These are phyloP conservation scores for Ypsolopha sequella DNA, from an alignment of 2,888 invertebrate genomes.

Conservation along the genomic window DNA sequence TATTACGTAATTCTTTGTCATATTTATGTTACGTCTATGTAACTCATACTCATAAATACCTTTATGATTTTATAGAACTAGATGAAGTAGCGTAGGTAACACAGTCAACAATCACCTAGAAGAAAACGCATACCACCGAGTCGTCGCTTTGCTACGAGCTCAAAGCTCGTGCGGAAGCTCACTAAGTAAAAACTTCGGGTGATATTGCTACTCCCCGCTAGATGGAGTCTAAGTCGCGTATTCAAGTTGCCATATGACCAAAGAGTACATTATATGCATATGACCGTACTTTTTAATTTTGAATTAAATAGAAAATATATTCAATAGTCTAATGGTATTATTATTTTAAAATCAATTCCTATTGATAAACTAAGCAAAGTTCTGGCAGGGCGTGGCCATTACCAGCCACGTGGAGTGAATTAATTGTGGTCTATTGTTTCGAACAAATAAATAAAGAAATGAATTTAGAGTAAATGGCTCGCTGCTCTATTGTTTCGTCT, in stretches of 20 bases:
- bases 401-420: neutral
- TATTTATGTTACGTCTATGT: no score
- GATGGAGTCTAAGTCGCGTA: conserved; percentile 25
- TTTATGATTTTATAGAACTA: no score
- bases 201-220: conserved; percentile 36
- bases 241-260: no score
- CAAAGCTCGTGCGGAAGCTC: no score
- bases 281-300: no score
- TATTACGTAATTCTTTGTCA: no score
- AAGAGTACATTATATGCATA: no score
- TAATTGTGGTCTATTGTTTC: conserved; percentile 1
- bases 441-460: conserved; percentile 1
- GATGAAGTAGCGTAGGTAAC: no score
- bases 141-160: no score
- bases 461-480: neutral
- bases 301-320: neutral
- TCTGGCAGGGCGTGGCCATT: conserved; percentile 1
- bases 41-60: no score
- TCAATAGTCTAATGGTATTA: conserved; percentile 4
- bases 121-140: neutral
- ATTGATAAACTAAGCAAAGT: no score
- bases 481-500: neutral
- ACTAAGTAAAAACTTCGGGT: neutral
- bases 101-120: neutral
- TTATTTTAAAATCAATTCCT: conserved; percentile 1